Conservation (phyloP, 2,888 invertebrate species). For the Orgyia antiqua region DNA sequence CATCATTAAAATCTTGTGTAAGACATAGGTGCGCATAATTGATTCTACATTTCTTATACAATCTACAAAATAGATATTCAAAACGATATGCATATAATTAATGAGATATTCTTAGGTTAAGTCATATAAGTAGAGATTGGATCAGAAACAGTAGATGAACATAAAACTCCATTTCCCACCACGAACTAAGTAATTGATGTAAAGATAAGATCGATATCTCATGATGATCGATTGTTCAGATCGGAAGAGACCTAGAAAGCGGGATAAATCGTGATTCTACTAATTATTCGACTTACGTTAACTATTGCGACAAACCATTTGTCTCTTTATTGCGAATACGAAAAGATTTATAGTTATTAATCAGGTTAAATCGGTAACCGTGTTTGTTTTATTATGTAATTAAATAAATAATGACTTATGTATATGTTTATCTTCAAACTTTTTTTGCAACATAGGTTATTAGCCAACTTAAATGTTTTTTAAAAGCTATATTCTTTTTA, state of each 20-base stretch:
- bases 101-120: background rate
- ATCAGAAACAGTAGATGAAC: conserved; percentile 27
- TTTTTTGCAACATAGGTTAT: conserved; percentile 47
- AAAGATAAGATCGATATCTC: conserved; percentile 57
- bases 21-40: no score
- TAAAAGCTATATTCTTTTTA: no score
- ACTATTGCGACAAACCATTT: conserved; percentile 58
- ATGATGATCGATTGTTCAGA: conserved; percentile 58
- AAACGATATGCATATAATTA: background rate
- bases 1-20: no score
- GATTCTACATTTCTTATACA: background rate
- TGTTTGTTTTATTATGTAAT: conserved; percentile 60
- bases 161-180: conserved; percentile 42
- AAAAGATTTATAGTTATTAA: conserved; percentile 59
- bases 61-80: background rate
- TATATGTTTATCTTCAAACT: conserved; percentile 52
- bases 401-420: conserved; percentile 45
- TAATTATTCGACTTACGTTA: conserved; percentile 67
- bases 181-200: conserved; percentile 41
- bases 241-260: conserved; percentile 64
- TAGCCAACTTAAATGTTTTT: conserved; percentile 31
- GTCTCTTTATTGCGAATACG: conserved; percentile 60
- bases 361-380: conserved; percentile 41
- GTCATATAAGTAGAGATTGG: conserved; percentile 5
- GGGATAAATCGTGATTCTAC: conserved; percentile 67